These are phyloP conservation scores for Xerus rutilus DNA, from an alignment of 2,797 vertebrate genomes.

Conservation along the genomic window DNA sequence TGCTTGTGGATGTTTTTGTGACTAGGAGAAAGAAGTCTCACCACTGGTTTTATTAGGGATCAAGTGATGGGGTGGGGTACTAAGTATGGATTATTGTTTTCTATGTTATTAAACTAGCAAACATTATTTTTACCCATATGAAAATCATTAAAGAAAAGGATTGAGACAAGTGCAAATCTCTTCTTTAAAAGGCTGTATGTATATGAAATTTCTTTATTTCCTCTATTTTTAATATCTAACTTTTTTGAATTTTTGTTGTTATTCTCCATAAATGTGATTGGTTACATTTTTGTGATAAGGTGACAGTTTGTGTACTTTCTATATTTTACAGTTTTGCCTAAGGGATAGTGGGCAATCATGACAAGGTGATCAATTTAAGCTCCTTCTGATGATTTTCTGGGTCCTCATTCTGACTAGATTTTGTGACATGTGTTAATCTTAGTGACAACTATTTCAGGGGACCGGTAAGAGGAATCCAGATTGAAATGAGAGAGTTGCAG, in stretches of 20 bases:
- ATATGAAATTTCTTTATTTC: background rate
- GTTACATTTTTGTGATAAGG: background rate
- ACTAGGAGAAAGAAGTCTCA: background rate
- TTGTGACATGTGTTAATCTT: background rate
- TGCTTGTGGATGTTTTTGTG: background rate
- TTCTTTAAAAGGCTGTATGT: background rate
- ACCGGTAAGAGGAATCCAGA: background rate
- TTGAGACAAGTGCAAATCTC: background rate
- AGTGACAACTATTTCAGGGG: background rate
- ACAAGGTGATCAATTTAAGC: background rate
- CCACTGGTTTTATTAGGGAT: background rate
- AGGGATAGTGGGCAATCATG: background rate
- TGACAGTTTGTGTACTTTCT: background rate
- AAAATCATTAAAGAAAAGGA: background rate
- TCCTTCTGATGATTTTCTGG: background rate
- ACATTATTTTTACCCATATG: background rate
- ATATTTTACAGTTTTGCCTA: background rate
- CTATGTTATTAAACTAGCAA: background rate
- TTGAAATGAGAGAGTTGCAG: background rate
- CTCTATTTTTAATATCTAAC: background rate
- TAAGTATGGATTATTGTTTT: background rate
- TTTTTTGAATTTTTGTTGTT: background rate
- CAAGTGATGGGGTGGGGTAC: background rate
- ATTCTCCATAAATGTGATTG: background rate
- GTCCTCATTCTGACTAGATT: background rate